Evolutionary conservation across 2,888 invertebrate species (phyloP).

Genomic region (Cataglyphis rosenhaueri): DNA sequence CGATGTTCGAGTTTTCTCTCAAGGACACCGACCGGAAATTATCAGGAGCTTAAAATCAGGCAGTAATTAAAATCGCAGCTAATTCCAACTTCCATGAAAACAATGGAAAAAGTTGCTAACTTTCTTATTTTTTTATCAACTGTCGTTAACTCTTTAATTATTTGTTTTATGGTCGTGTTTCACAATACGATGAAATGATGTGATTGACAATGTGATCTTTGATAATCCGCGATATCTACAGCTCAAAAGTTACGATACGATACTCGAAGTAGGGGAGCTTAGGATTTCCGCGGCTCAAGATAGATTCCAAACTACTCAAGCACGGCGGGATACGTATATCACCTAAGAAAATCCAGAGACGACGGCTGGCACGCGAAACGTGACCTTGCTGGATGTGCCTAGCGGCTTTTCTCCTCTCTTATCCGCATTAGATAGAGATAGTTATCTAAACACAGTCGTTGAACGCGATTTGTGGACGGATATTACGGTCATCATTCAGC

Average conservation of each 20-base stretch:
- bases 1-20: slow-evolving; percentile 3
- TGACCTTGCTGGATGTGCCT: slow-evolving; percentile 39
- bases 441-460: slow-evolving; percentile 43
- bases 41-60: neutral
- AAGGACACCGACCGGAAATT: slow-evolving; percentile 42
- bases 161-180: neutral
- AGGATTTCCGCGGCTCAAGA: slow-evolving; percentile 13
- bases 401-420: neutral
- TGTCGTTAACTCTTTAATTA: neutral
- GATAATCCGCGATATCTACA: neutral
- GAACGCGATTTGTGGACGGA: slow-evolving; percentile 51
- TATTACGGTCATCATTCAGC: slow-evolving; percentile 48
- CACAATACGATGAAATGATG: neutral
- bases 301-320: slow-evolving; percentile 23
- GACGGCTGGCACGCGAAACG: slow-evolving; percentile 48
- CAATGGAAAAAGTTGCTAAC: neutral
- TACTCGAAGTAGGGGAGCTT: slow-evolving; percentile 22
- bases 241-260: slow-evolving; percentile 1
- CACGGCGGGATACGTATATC: slow-evolving; percentile 21
- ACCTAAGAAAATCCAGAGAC: slow-evolving; percentile 46
- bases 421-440: slow-evolving; percentile 42
- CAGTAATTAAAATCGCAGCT: slow-evolving; percentile 2
- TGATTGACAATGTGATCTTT: neutral
- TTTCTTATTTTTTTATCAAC: neutral
- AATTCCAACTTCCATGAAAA: neutral